Base-by-base conservation (phyloP, 2,797 vertebrate species). In the Darevskia nairensis region DNA sequence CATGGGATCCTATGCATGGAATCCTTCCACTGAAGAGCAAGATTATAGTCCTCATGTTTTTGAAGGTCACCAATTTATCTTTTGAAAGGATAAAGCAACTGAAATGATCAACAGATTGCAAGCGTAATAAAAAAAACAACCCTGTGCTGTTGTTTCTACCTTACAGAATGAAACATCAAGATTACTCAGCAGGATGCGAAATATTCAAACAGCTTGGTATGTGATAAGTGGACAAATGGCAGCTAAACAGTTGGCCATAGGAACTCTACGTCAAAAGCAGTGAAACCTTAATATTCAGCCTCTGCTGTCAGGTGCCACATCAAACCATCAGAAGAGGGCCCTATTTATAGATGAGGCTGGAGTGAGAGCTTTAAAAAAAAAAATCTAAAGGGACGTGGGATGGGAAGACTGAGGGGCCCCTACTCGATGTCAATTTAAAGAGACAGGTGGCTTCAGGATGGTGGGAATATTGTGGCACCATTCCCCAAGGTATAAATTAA, bases 401-500 rank as follows among this genome's bases (percentile, higher is more conserved):
- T 89, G 79, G 61, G 61, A 76, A 76, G 72, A 85, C 64, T 25
- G 44, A 46, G 85, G 59, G 8, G 9, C n/a, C 32, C 68, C 59
- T 19, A 85, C 35, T 59, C 44, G 3, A 41, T 82, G 61, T 86
- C 84, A 86, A 68, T 89, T 85, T 89, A 86, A 86, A 89, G 84
- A 89, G 88, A 80, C 84, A 89, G 88, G 83, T 85, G 88, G 83
- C 83, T 89, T 85, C 61, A 81, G 83, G 46, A 84, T 41, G 61
- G 88, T 82, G 84, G 61, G 71, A 89, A 89, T 85, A 85, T 85
- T 85, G 59, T 85, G 83, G 78, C 50, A 68, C 78, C 71, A 82
- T 76, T 89, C 88, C 88, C 88, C 59, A 80, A 89, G 88, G 88
- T 85, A 85, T 89, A 89, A 89, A 89, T 89, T 89, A 89, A 89